Conservation (phyloP, 2,888 invertebrate genomes). For the Sesia bembeciformis region DNA sequence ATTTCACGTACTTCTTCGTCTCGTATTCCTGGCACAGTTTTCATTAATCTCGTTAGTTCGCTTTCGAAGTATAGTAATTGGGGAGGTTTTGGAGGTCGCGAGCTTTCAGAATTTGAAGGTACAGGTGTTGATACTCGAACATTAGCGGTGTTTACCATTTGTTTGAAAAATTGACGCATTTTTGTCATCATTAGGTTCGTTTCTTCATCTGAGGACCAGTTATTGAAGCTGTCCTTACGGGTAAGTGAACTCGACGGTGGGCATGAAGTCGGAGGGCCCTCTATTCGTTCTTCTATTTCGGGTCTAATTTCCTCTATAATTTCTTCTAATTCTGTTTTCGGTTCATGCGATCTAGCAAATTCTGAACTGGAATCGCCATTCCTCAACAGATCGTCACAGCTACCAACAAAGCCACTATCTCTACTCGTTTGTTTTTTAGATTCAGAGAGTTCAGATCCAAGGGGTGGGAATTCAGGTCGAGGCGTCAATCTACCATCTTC, state of each 20-base stretch:
- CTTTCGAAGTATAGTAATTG: constrained; percentile 92
- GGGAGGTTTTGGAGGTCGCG: constrained; percentile 83
- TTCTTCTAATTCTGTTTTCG: constrained; percentile 74
- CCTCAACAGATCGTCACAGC: constrained; percentile 88
- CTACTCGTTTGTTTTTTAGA: constrained; percentile 87
- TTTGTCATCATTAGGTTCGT: constrained; percentile 96
- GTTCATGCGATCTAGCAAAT: constrained; percentile 63
- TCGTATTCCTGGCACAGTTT: constrained; percentile 92
- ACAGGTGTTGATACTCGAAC: constrained; percentile 71
- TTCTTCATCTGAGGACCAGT: constrained; percentile 95
- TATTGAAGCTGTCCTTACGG: constrained; percentile 92
- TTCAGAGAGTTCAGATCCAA: constrained; percentile 74
- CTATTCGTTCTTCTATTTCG: constrained; percentile 64
- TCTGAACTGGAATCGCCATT: constrained; percentile 75
- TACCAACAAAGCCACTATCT: constrained; percentile 92
- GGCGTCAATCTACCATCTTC: constrained; percentile 81
- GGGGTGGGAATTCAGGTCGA: constrained; percentile 77
- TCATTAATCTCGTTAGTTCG: constrained; percentile 91
- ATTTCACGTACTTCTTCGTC: constrained; percentile 94
- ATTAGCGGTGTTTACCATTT: constrained; percentile 83
- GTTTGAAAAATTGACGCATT: constrained; percentile 94
- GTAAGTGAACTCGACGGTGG: constrained; percentile 76
- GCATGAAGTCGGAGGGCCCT: constrained; percentile 67
- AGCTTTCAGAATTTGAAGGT: constrained; percentile 74
- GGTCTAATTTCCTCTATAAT: constrained; percentile 75